A percentile compares a stretch with the other conserved stretches of the same genome.
These are phyloP conservation scores for Trichopria drosophilae DNA, from an alignment of 2,888 invertebrate species.

Conservation along the genomic window DNA sequence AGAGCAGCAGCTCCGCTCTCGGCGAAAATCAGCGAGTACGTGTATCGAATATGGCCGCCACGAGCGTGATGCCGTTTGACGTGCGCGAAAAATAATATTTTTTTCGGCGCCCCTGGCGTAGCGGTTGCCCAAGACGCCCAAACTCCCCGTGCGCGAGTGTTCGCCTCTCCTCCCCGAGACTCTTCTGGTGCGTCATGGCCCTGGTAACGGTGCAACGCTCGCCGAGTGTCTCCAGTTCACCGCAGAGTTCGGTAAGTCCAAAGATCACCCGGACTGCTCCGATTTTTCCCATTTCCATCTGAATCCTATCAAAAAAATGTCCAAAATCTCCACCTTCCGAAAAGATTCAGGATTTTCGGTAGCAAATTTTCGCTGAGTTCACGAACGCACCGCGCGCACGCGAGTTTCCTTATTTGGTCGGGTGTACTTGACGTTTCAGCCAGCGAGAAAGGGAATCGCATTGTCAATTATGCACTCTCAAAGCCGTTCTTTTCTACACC, in stretches of 20 bases:
- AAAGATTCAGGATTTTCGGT: too few relatives aligned
- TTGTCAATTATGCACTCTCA: too few relatives aligned
- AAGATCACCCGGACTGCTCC: too few relatives aligned
- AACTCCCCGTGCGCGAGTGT: conserved; percentile 46
- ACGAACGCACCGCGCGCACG: conserved; percentile 34
- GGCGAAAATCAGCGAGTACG: conserved; percentile 27
- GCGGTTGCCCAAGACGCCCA: conserved; percentile 43
- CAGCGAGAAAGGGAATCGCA: conserved; percentile 38
- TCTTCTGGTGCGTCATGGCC: conserved; percentile 68
- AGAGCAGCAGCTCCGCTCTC: too few relatives aligned
- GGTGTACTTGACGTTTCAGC: conserved; percentile 40
- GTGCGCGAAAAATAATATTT: conserved; percentile 53
- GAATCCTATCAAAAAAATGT: too few relatives aligned
- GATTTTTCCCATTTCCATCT: too few relatives aligned
- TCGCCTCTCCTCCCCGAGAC: conserved; percentile 49
- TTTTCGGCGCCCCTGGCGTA: conserved; percentile 28
- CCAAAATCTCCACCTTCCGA: too few relatives aligned
- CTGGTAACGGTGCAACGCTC: conserved; percentile 75
- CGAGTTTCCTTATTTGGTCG: conserved; percentile 47
- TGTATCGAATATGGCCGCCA: conserved; percentile 59
- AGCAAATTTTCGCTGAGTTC: too few relatives aligned
- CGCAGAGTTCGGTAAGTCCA: conserved; percentile 64
- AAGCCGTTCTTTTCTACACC: too few relatives aligned
- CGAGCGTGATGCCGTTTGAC: conserved; percentile 53
- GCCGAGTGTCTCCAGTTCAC: conserved; percentile 70